Evolutionary conservation across 2,113 vertebrate species (phyloP), one percentile per base, ranked within the genome.

Genomic region (Tupaia tana): DNA sequence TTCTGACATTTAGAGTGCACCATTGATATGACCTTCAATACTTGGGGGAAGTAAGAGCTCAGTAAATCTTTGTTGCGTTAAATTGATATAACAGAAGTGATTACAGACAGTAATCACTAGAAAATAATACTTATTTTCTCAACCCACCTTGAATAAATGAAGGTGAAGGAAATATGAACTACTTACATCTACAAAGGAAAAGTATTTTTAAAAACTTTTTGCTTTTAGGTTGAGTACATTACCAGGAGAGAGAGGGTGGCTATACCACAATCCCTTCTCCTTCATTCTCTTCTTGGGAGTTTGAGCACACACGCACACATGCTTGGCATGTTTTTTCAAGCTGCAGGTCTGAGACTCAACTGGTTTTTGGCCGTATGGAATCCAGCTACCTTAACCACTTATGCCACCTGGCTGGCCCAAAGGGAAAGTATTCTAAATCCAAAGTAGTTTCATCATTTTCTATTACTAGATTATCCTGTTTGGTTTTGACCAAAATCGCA

Each of bases 381-480:
- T 43, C 43, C 43, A 43, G 43, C 43, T 43, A 43, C 43, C 43
- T 43, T 43, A 43, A 43, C 43, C 43, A 43, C 43, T 43, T 43
- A 43, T 43, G 43, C 43, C 43, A 43, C 43, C 43, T 43, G 43
- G 43, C 43, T 43, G 43, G 6, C 43, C 43, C 59, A 91, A 54
- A 56, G 61, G 27, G 19, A 86, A 90, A 78, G 7, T 52, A 22
- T 19, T 77, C 27, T 77, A 69, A 29, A 78, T 67, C 52, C 74
- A 89, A 94, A n/a, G 54, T 27, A n/a, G 29, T 69, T 8, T 82
- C 88, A 78, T 77, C n/a, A 34, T 10, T 81, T 88, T 83, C 86
- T 43, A 74, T 27, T 74, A 56, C 59, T 20, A 73, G 14, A 54
- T 9, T 58, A 6, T 43, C 22, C 61, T 91, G 22, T 64, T 20